Base-by-base conservation (phyloP, 2,797 vertebrate genomes). In the Coluber constrictor region DNA sequence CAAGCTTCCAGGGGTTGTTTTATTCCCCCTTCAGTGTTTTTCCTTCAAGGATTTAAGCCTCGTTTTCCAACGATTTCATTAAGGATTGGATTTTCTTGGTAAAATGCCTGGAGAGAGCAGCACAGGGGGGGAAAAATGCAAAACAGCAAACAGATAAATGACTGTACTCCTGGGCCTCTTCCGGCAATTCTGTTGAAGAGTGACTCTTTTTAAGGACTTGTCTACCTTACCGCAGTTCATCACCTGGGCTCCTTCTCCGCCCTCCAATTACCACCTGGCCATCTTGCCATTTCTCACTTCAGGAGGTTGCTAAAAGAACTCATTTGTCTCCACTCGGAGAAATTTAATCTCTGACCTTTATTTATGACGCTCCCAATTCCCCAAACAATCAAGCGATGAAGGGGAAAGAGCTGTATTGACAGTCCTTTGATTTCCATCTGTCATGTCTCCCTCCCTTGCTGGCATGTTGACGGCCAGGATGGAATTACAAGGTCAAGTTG, bases 331-430 rank as follows among this genome's bases (percentile, higher is more conserved):
- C 15, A 92, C 92, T 18, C 92, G 93, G 95, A 96, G 95, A 96
- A 95, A 97, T 97, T 97, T 97, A 96, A 97, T 96, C 93, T 97
- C 93, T 95, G 94, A 96, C 96, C 96, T 97, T 98, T 98, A 97
- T 98, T 98, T 98, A 98, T 95, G 96, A 95, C 90, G 94, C 95
- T 94, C 94, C 94, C 95, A 95, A 94, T 96, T 97, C 97, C 97
- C 97, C 92, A 89, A 94, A 95, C 96, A 97, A 96, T 96, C 96
- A 97, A 94, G 95, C 94, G 37, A 16, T 94, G 93, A 94, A 89
- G 94, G 95, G 61, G 95, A 95, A 94, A 95, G 94, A 95, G 93
- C 93, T 29, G 90, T 97, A 97, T 97, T 15, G 70, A 95, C 97
- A 94, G 94, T 61, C 88, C 94, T 29, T 89, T 92, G 93, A 92